Evolutionary conservation across 2,888 invertebrate genomes (phyloP).

Genomic region (Stenodera caucasica): DNA sequence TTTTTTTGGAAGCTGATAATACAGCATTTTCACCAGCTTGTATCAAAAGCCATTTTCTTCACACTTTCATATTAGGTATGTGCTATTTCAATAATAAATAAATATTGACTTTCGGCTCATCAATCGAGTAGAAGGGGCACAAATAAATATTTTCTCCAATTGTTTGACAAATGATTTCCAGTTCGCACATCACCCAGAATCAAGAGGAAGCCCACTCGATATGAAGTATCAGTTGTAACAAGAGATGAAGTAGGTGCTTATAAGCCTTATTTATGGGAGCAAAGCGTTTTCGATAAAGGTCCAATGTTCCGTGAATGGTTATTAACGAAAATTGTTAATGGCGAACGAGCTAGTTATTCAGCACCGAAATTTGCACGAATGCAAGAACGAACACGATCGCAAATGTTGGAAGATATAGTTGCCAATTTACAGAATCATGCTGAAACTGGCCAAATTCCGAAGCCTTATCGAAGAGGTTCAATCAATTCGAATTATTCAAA

Average conservation of each 20-base stretch:
- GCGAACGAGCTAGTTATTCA: conserved; percentile 95
- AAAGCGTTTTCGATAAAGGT: conserved; percentile 90
- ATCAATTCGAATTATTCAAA: too few relatives aligned
- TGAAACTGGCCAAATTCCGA: conserved; percentile 93
- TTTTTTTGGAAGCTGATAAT: conserved; percentile 91
- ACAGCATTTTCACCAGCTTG: conserved; percentile 92
- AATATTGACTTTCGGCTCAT: conserved; percentile 16
- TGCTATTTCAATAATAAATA: conserved; percentile 11
- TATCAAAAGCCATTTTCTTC: conserved; percentile 92
- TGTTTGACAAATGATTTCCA: conserved; percentile 45
- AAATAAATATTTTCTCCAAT: neutral
- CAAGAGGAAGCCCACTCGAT: conserved; percentile 82
- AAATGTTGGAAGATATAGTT: conserved; percentile 92
- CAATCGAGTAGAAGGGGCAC: neutral
- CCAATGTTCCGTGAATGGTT: conserved; percentile 95
- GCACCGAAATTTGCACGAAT: conserved; percentile 96
- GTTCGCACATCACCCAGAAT: conserved; percentile 87
- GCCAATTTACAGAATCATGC: conserved; percentile 90
- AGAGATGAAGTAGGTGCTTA: conserved; percentile 94
- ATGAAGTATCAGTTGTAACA: conserved; percentile 91
- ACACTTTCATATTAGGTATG: conserved; percentile 82
- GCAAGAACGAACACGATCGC: conserved; percentile 93
- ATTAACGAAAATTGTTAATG: conserved; percentile 93
- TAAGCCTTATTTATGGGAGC: conserved; percentile 95
- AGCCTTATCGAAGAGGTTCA: conserved; percentile 82